These are phyloP conservation scores for Rhimphoctona megacephalus DNA, from an alignment of 2,888 invertebrate species.

Conservation along the genomic window DNA sequence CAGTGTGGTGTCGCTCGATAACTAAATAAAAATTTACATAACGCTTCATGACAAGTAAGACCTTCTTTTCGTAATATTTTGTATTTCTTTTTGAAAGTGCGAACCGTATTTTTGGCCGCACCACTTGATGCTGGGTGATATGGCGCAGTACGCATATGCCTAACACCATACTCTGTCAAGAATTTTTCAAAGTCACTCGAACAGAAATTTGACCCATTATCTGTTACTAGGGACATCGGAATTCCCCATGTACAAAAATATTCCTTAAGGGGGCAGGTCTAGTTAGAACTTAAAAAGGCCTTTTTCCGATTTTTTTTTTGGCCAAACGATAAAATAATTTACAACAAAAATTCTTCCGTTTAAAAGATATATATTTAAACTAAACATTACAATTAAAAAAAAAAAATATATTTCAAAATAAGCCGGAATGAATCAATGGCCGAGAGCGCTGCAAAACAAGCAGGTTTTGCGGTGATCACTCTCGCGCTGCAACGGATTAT, in stretches of 20 bases:
- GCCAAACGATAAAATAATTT: too few relatives aligned
- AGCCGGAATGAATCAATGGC: too few relatives aligned
- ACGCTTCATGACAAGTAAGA: not conserved
- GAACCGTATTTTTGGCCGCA: constrained; percentile 45
- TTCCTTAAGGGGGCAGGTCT: constrained; percentile 46
- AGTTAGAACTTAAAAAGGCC: too few relatives aligned
- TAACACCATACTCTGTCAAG: constrained; percentile 16
- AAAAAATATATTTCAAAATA: too few relatives aligned
- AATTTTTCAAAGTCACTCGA: constrained; percentile 10
- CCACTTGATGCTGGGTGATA: constrained; percentile 20
- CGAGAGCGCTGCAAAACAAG: too few relatives aligned
- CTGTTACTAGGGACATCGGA: constrained; percentile 47
- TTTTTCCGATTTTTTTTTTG: too few relatives aligned
- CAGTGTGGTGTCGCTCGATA: not conserved
- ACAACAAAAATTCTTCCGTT: too few relatives aligned
- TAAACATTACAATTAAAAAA: too few relatives aligned
- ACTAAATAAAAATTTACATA: constrained; percentile 32
- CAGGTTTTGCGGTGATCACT: too few relatives aligned
- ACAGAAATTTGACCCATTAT: constrained; percentile 62
- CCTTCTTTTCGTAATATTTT: constrained; percentile 38
- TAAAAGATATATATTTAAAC: too few relatives aligned
- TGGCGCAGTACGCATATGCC: not conserved
- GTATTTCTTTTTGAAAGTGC: constrained; percentile 55
- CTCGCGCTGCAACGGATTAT: too few relatives aligned
- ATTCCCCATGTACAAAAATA: constrained; percentile 59